phyloP scores from a whole-genome alignment of 2,113 vertebrate species.

The Ophthalmotilapia sp. region DNA sequence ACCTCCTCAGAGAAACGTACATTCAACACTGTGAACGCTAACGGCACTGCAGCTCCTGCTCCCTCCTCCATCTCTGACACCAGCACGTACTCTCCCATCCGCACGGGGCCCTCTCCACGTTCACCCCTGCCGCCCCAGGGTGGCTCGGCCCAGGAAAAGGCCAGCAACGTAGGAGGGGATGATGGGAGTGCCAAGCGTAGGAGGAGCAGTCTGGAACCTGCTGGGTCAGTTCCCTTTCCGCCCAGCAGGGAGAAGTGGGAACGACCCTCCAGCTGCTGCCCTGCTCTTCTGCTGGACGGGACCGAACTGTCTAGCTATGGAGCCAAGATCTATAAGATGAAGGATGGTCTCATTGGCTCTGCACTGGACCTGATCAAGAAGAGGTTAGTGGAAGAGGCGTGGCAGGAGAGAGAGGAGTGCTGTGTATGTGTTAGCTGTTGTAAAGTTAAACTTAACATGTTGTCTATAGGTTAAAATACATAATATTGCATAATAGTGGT shows the following conservation, averaged over 20 bases:
- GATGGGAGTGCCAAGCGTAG: conserved; percentile 1
- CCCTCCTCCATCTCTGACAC: background rate
- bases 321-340: conserved; percentile 86
- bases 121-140: conserved; percentile 69
- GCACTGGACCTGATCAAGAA: conserved; percentile 89
- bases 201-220: conserved; percentile 56
- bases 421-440: background rate
- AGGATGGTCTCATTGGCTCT: conserved; percentile 83
- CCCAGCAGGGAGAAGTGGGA: conserved; percentile 65
- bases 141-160: conserved; percentile 21
- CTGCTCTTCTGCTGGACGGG: conserved; percentile 80
- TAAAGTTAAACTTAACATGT: background rate
- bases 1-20: background rate
- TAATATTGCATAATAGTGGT: background rate
- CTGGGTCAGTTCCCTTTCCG: conserved; percentile 56
- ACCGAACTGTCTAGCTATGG: conserved; percentile 84
- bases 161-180: background rate
- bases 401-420: background rate
- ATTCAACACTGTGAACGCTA: background rate
- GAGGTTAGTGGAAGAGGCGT: conserved; percentile 67
- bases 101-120: conserved; percentile 77
- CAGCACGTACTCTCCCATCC: conserved; percentile 40
- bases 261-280: conserved; percentile 81
- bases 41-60: background rate
- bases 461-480: background rate